Conservation (phyloP, 2,888 invertebrate species). For the Epicampocera succincta region DNA sequence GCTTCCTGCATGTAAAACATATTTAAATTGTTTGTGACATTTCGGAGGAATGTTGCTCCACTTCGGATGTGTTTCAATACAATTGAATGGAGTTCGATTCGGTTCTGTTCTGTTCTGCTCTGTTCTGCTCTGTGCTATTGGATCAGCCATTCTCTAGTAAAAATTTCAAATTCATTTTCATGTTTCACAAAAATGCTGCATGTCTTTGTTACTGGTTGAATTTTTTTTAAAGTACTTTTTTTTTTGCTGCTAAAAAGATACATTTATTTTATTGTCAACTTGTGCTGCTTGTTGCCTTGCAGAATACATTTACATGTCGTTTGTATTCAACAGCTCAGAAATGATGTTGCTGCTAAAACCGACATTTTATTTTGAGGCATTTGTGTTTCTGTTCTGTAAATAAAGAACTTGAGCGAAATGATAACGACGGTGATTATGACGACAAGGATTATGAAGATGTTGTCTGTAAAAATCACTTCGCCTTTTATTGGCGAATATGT, state of each 20-base stretch:
- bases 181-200: background rate
- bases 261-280: background rate
- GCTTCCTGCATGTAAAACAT: background rate
- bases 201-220: background rate
- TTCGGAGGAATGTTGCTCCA: background rate
- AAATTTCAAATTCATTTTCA: constrained; percentile 1
- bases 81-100: background rate
- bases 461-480: background rate
- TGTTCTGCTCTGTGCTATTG: background rate
- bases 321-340: background rate
- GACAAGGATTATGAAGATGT: background rate
- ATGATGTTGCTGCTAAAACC: background rate
- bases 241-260: no score
- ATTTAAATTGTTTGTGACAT: background rate
- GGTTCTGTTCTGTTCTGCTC: background rate
- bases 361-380: constrained; percentile 1
- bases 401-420: background rate
- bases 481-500: background rate
- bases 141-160: background rate
- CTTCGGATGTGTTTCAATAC: background rate
- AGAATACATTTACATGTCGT: background rate
- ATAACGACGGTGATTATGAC: background rate
- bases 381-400: constrained; percentile 4
- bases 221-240: background rate
- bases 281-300: background rate